Conservation (phyloP, 2,888 invertebrate species). For the Tipula unca region DNA sequence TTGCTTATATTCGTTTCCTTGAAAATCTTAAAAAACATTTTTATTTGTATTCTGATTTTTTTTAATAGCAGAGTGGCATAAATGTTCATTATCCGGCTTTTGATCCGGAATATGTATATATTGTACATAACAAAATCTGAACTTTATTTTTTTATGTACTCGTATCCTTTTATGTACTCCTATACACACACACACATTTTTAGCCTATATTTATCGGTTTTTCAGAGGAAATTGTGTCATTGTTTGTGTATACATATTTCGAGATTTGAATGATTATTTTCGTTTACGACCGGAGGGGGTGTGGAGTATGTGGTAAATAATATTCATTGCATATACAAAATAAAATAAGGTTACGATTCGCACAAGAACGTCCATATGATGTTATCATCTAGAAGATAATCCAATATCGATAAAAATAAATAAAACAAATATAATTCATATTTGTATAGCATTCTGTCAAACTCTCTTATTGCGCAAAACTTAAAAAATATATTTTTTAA, state of each 20-base stretch:
- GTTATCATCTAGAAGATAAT: background rate
- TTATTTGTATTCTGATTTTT: background rate
- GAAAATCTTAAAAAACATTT: background rate
- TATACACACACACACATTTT: background rate
- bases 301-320: background rate
- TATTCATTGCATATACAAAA: no score
- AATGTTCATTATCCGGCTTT: background rate
- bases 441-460: background rate
- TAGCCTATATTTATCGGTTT: background rate
- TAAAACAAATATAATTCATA: background rate
- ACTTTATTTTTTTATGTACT: background rate
- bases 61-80: background rate
- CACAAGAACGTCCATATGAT: background rate
- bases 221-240: background rate
- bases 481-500: background rate
- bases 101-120: background rate
- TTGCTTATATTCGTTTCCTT: background rate
- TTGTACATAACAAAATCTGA: background rate
- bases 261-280: background rate
- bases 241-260: background rate
- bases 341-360: background rate
- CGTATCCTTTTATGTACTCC: no score
- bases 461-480: background rate
- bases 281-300: background rate
- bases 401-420: background rate